A percentile compares a stretch with the other conserved stretches of the same genome.
phyloP scores from a whole-genome alignment of 1,140 invertebrate genomes.

The Centruroides sculpturatus region DNA sequence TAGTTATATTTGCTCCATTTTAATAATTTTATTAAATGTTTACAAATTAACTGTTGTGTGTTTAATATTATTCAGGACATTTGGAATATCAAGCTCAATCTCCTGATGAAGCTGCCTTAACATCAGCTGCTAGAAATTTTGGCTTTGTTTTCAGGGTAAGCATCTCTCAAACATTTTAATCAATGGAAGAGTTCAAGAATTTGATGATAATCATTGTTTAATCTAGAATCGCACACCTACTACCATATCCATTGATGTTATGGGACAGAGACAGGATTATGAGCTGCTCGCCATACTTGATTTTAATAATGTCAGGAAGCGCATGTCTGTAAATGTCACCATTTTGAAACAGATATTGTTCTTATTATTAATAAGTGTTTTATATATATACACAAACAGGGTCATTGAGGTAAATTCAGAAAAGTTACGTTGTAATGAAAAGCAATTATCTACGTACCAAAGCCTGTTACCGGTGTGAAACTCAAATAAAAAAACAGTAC shows the following conservation, averaged over 20 bases:
- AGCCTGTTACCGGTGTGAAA: no score
- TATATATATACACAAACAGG: no score
- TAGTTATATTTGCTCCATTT: no score
- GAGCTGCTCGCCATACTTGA: conserved; percentile 94
- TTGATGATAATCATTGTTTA: no score
- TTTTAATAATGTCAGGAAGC: conserved; percentile 96
- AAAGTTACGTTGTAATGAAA: no score
- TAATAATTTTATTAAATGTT: background rate
- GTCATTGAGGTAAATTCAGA: no score
- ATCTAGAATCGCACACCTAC: conserved; percentile 58
- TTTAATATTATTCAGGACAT: conserved; percentile 4
- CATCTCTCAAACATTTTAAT: no score
- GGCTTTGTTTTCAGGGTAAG: conserved; percentile 89
- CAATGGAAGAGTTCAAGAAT: no score
- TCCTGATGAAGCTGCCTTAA: conserved; percentile 92
- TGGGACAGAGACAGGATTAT: conserved; percentile 71
- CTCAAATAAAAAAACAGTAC: no score
- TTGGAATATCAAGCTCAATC: conserved; percentile 78
- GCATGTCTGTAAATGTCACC: conserved; percentile 68
- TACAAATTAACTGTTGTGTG: background rate
- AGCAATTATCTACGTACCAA: no score
- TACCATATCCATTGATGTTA: conserved; percentile 75
- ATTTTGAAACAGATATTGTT: no score
- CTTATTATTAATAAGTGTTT: no score
- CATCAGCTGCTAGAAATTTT: conserved; percentile 94